Base-by-base conservation (phyloP, 2,888 invertebrate genomes). In the Polydesmus complanatus region DNA sequence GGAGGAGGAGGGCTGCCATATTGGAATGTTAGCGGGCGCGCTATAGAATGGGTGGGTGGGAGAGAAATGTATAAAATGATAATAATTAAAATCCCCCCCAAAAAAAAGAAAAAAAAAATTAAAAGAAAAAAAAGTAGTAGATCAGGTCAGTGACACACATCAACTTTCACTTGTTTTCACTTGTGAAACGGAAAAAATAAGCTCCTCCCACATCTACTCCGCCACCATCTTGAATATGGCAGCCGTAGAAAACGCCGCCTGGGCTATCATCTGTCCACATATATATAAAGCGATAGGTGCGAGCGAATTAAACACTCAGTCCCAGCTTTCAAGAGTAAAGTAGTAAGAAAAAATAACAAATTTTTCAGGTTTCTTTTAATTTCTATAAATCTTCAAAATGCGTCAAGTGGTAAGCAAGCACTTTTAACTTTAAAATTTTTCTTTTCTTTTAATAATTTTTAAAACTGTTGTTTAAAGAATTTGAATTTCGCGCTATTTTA, bases 101-200 rank as follows among this genome's bases (percentile, higher is more conserved):
- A 37, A 14, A 8, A 37, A 37, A 14, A 8, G 14, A 37, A 37
- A 8, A 14, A 37, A 8, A 37, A 37, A 8, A 37, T 14, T 51
- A 22, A 22, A 8, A 8, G 19, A 51, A 51, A 51, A 11, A 51
- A 51, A 51, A 51, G 51, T 51, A 22, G 58, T 27, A 53, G 58
- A 58, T 26, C 58, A 58, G 58, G 58, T 58, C 58, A 58, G 27
- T 58, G 58, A 52, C 58, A 51, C 53, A 58, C 51, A 58, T 58
- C 50, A 58, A 49, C 53, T 49, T 58, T 58, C 53, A 58, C 37
- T 37, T 37, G 37, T 37, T n/a, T n/a, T n/a, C n/a, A n/a, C n/a
- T n/a, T n/a, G n/a, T n/a, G n/a, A n/a, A n/a, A n/a, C n/a, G n/a
- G 37, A 37, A 37, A 37, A 8, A 8, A 8, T 37, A 8, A 14